phyloP scores from a whole-genome alignment of 1,140 invertebrate genomes.

The Drosophila trapezifrons region DNA sequence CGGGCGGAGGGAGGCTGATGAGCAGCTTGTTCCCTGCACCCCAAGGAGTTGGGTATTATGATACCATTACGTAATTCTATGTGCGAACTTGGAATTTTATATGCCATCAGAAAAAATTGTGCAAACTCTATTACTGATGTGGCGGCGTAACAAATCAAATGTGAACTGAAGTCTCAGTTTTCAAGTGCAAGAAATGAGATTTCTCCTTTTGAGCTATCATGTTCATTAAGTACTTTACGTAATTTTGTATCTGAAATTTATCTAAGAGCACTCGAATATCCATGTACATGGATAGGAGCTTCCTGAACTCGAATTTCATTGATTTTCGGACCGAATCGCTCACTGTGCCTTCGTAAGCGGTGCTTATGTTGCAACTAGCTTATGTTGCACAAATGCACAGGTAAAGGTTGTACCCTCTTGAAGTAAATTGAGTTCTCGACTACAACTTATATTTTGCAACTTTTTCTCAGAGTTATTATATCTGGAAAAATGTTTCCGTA shows the following conservation, averaged over 20 bases:
- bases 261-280: conserved; percentile 52
- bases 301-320: conserved; percentile 38
- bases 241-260: conserved; percentile 3
- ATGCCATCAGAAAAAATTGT: conserved; percentile 43
- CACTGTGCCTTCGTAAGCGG: conserved; percentile 25
- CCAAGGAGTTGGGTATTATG: conserved; percentile 59
- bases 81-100: conserved; percentile 34
- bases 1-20: conserved; percentile 18
- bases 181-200: not conserved
- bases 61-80: conserved; percentile 61
- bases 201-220: conserved; percentile 17
- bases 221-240: conserved; percentile 11
- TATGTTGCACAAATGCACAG: not conserved
- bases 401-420: not conserved
- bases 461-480: not conserved
- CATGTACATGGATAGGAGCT: conserved; percentile 11
- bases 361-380: conserved; percentile 26
- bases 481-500: too few species aligned
- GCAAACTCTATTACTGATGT: conserved; percentile 49
- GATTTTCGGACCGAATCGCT: conserved; percentile 42
- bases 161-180: conserved; percentile 4
- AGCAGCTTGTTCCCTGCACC: conserved; percentile 50
- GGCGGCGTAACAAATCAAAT: conserved; percentile 32
- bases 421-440: not conserved
- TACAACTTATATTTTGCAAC: too few species aligned